phyloP scores from a whole-genome alignment of 2,797 vertebrate species.

The Hyperoplus immaculatus region DNA sequence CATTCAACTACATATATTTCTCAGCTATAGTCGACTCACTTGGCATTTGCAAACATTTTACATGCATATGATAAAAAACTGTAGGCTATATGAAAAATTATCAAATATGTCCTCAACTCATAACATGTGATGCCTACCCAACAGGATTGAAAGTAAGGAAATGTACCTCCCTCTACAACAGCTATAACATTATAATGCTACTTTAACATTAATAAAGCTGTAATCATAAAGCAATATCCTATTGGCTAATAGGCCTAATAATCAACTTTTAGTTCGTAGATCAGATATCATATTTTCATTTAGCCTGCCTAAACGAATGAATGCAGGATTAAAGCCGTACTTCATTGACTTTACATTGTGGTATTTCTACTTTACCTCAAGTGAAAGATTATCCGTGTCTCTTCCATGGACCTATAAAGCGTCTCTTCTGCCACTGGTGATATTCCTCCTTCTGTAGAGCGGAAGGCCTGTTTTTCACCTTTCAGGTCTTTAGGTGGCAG shows the following conservation, averaged over 20 bases:
- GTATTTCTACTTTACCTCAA: background rate
- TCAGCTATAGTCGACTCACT: background rate
- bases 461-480: background rate
- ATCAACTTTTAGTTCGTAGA: too few relatives aligned
- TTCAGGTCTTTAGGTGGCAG: conserved; percentile 19
- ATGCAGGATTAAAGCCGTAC: too few relatives aligned
- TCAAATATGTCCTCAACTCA: background rate
- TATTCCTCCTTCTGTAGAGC: too few relatives aligned
- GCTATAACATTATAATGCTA: background rate
- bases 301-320: background rate
- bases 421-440: background rate
- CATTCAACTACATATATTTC: background rate
- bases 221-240: background rate
- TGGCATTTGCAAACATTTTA: background rate
- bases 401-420: background rate
- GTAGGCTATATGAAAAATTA: too few relatives aligned
- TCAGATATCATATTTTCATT: background rate
- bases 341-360: background rate
- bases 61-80: background rate
- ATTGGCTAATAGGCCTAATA: background rate
- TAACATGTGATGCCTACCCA: background rate
- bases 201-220: background rate
- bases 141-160: background rate
- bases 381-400: background rate
- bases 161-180: background rate